Evolutionary conservation across 1,140 invertebrate genomes (phyloP), one percentile per base, ranked within the genome.

Genomic region (Nixonia krombeini): DNA sequence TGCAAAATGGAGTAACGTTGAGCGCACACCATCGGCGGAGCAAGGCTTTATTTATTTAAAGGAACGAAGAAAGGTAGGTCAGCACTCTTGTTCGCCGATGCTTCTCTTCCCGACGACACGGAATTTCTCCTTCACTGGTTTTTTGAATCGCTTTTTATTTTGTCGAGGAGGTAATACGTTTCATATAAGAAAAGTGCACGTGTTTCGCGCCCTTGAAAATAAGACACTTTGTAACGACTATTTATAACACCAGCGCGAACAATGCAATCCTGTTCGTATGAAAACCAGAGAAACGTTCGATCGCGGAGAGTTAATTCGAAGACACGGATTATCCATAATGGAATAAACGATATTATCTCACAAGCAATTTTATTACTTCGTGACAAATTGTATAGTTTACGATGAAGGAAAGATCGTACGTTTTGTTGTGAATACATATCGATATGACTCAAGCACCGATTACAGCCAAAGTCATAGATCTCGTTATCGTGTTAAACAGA

Each of bases 401-500:
- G 41, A 58, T 44, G 52, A 53, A 49, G 46, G 35, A 47, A 57
- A 52, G 13, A 17, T 16, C 53, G 1, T 51, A 18, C 51, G 47
- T 16, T 55, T 45, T 61, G 23, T 37, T 31, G 46, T 55, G 46
- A 35, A 46, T 61, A 40, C 12, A 53, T 41, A 46, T 55, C 45
- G 25, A 59, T 53, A 51, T 66, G 37, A 59, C 42, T 59, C 63
- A 58, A 64, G 47, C 70, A 61, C 63, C 65, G 62, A 75, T 76
- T 73, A 73, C 62, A 46, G 45, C 38, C 37, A 28, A 51, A 63
- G 52, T 68, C 64, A 57, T 38, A 75, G 58, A 74, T 76, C 75
- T 77, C 52, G 62, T 78, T 78, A 78, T 74, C 65, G 74, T 56
- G 69, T 35, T 67, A 77, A 79, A 71, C 75, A 79, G 75, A 79